phyloP scores from a whole-genome alignment of 2,888 invertebrate species.

The Pandemis cinnamomeana region DNA sequence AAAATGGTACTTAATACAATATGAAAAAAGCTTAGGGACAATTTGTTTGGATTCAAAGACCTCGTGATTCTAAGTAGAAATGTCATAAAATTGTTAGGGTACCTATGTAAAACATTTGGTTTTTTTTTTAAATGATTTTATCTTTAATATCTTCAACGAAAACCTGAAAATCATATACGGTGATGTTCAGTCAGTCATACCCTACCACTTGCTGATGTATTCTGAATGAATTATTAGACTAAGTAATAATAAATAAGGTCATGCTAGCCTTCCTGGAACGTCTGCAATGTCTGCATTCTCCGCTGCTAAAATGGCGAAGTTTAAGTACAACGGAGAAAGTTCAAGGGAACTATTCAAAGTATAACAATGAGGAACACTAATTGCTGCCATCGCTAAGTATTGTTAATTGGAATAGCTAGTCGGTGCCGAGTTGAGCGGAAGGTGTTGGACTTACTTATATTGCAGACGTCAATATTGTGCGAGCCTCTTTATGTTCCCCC shows the following conservation, averaged over 20 bases:
- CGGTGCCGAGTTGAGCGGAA: not conserved
- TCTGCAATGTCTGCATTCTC: not conserved
- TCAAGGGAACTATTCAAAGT: slow-evolving; percentile 7
- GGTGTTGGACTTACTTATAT: not conserved
- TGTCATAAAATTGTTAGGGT: no score
- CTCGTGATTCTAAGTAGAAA: no score
- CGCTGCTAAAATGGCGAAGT: slow-evolving; percentile 2
- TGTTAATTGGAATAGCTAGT: slow-evolving; percentile 14
- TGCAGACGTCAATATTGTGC: not conserved
- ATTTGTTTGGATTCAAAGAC: no score
- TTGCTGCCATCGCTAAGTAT: slow-evolving; percentile 1
- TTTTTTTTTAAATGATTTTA: no score
- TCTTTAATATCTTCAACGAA: no score
- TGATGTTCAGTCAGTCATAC: no score
- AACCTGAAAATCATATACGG: no score
- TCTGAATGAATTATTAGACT: not conserved
- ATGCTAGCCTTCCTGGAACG: not conserved
- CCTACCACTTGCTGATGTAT: no score
- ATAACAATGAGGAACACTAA: slow-evolving; percentile 13
- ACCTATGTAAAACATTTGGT: no score
- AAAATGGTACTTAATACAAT: no score
- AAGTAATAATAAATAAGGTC: not conserved
- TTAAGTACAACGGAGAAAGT: slow-evolving; percentile 11
- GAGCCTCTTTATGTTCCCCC: no score
- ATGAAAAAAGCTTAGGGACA: no score